Evolutionary conservation across 2,888 invertebrate genomes (phyloP), one percentile per base, ranked within the genome.

Genomic region (Candidula unifasciata): DNA sequence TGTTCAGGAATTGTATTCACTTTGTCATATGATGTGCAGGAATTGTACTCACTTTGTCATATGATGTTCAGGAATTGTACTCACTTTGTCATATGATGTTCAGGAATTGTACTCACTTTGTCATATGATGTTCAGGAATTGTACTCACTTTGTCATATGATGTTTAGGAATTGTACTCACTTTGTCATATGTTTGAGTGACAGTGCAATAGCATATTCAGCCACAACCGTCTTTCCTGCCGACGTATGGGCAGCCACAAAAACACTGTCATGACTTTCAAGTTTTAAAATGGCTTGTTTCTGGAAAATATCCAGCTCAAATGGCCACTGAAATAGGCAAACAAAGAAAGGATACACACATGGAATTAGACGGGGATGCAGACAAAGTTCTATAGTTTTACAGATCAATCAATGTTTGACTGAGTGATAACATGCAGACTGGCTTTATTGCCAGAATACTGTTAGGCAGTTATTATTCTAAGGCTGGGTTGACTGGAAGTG

Each of bases 201-300:
- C 91, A 99, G 95, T 0, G 99, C 99, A 89, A 99, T 98, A 0
- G 99, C 99, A 94, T 99, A 99, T 94, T 99, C 99, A 0, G 99
- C 99, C 0, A 99, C 98, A 0, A 98, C 99, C 0, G 99, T 99
- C 95, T 99, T 99, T 13, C 95, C 94, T 16, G 99, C 99, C 0
- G 99, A 99, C 0, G 99, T 99, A 93, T 99, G 99, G 0, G 99
- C 99, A 0, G 99, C 98, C 0, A 99, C 99, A 94, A 99, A 99
- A 0, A 99, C 98, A 93, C 98, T 97, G 90, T 98, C 96, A 24
- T 97, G 96, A 52, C 97, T 96, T 94, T 99, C 99, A 82, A 99
- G 94, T 93, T 97, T 97, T 10, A 99, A 94, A 86, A 99, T 97
- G 0, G 99, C 99, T 95, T 97, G 97, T 94, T 99, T 98, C 93